Conservation (phyloP, 2,797 vertebrate genomes). For the Takifugu ocellatus region DNA sequence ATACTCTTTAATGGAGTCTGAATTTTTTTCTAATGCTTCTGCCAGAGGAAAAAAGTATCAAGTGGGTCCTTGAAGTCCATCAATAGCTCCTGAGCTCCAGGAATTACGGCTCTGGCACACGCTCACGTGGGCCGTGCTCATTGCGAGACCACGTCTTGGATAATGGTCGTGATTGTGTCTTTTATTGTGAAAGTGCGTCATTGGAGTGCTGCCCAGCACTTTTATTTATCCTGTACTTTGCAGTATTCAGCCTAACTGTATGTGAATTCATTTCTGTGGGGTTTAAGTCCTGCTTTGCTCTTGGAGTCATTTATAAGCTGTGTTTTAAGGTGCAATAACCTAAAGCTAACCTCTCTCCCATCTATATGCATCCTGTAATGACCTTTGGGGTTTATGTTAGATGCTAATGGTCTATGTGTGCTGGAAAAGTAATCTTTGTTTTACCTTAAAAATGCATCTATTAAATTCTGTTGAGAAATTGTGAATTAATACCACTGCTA, state of each 20-base stretch:
- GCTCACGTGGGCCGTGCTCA: slow-evolving; percentile 14
- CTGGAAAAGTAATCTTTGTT: background rate
- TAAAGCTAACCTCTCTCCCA: background rate
- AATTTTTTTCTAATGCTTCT: slow-evolving; percentile 32
- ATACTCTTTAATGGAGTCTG: slow-evolving; percentile 54
- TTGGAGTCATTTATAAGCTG: too few relatives aligned
- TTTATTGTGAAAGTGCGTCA: slow-evolving; percentile 4
- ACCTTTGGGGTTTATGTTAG: too few relatives aligned
- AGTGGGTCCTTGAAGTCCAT: slow-evolving; percentile 37
- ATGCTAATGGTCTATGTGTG: too few relatives aligned
- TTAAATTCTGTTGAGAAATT: background rate
- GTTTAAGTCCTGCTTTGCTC: too few relatives aligned
- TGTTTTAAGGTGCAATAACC: background rate
- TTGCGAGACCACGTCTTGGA: slow-evolving; percentile 9
- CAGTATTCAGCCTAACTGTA: background rate
- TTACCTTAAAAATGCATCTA: background rate
- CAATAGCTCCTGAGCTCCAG: slow-evolving; percentile 31
- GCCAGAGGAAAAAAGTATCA: slow-evolving; percentile 9
- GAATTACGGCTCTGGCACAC: slow-evolving; percentile 17
- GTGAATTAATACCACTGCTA: background rate
- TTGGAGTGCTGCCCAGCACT: background rate
- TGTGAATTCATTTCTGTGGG: background rate
- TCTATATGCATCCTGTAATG: too few relatives aligned
- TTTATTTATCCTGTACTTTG: background rate
- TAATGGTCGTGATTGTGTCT: background rate